A percentile compares a stretch with the other conserved stretches of the same genome.
Conservation (phyloP, 2,797 vertebrate species). For the Sebastes reedi region DNA sequence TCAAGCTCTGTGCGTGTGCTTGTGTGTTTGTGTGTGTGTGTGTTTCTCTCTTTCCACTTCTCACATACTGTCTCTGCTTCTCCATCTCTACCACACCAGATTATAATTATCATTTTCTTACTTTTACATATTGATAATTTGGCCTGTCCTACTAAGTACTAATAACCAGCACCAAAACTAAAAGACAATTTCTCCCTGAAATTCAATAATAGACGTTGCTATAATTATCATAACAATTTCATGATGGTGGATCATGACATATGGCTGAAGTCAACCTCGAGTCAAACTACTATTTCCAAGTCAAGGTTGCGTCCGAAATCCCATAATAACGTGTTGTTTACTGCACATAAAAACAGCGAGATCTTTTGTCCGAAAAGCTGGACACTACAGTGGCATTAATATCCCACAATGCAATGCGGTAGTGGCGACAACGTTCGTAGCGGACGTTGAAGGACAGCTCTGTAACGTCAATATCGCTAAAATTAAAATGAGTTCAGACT, state of each 20-base stretch:
- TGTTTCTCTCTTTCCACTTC: background rate
- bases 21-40: conserved; percentile 6
- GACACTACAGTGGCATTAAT: too few species aligned
- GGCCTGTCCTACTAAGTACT: background rate
- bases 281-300: background rate
- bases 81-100: background rate
- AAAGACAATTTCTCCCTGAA: background rate
- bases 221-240: too few species aligned
- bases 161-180: background rate
- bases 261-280: background rate
- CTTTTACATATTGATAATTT: background rate
- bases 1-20: conserved; percentile 20
- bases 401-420: too few species aligned
- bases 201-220: background rate
- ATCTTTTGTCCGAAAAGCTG: too few species aligned
- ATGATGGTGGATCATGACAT: background rate
- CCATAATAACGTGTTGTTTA: too few species aligned
- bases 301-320: background rate
- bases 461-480: too few species aligned
- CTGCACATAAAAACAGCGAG: fast-evolving
- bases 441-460: too few species aligned
- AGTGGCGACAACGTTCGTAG: too few species aligned
- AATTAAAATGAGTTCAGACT: too few species aligned
- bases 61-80: background rate
- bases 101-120: background rate